Percentiles rank a stretch among this genome's conserved stretches.
These are phyloP conservation scores for Acropora tenuis DNA, from an alignment of 64 coral and sea anemone genomes.

Conservation along the genomic window DNA sequence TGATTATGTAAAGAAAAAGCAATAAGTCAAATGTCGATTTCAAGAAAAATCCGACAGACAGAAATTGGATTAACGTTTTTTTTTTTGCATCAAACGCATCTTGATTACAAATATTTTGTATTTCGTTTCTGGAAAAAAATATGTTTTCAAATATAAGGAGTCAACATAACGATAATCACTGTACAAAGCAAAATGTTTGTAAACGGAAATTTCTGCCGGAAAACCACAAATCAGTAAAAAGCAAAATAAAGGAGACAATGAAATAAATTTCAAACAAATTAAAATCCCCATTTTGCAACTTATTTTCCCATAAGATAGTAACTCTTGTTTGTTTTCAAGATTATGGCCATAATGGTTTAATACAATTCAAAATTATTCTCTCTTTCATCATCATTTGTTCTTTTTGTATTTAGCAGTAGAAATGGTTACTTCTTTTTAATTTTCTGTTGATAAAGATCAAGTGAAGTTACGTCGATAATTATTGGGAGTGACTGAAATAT, in stretches of 20 bases:
- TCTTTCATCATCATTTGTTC: not conserved
- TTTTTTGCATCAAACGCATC: no score
- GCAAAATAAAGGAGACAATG: not conserved
- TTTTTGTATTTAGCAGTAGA: not conserved
- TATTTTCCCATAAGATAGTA: no score
- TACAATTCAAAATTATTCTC: not conserved
- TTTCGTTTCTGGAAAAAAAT: not conserved
- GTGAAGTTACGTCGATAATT: not conserved
- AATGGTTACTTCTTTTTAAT: conserved; percentile 16
- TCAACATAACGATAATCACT: not conserved
- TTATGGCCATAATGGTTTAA: not conserved
- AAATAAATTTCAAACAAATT: not conserved
- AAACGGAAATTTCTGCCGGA: not conserved
- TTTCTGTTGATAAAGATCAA: conserved; percentile 5
- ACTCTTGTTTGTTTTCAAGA: not conserved
- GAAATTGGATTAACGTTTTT: not conserved
- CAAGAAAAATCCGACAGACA: not conserved
- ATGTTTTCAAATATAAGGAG: not conserved
- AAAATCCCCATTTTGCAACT: no score
- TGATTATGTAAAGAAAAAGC: not conserved
- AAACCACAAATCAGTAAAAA: not conserved
- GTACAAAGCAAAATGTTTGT: not conserved
- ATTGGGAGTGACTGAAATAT: not conserved
- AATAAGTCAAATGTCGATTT: not conserved
- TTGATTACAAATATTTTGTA: not conserved